Evolutionary conservation across 2,797 vertebrate genomes (phyloP).

Genomic region (Dromococcyx pavoninus): DNA sequence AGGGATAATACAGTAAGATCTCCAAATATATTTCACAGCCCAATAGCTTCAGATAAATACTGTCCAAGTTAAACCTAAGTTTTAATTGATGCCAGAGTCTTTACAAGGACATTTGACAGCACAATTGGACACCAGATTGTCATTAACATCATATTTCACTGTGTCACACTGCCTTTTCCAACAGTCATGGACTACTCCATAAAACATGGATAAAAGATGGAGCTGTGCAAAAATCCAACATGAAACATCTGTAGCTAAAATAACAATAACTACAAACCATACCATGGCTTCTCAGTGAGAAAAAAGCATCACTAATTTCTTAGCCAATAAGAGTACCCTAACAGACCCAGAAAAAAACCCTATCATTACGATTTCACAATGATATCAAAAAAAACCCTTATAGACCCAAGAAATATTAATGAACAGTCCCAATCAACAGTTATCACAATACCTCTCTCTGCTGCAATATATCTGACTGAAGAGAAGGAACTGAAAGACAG

Average conservation of each 20-base stretch:
- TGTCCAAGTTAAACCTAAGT: neutral
- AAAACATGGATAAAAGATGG: neutral
- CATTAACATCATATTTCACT: neutral
- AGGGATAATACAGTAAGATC: neutral
- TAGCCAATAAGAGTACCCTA: neutral
- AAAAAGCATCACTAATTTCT: neutral
- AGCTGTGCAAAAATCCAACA: neutral
- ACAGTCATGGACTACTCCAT: neutral
- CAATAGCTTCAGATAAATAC: neutral
- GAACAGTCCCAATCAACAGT: neutral
- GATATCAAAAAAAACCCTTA: neutral
- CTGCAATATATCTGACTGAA: neutral
- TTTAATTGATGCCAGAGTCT: neutral
- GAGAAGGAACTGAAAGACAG: neutral
- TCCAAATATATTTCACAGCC: neutral
- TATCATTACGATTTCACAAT: neutral
- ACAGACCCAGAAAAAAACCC: rapidly evolving
- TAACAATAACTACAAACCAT: neutral
- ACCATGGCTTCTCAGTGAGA: neutral
- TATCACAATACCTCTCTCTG: neutral
- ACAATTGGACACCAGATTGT: neutral
- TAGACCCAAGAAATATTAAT: neutral
- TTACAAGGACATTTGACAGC: neutral
- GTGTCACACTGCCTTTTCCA: neutral
- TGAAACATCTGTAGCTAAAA: neutral